These are phyloP conservation scores for Synanthedon vespiformis DNA, from an alignment of 2,888 invertebrate genomes.

Conservation along the genomic window DNA sequence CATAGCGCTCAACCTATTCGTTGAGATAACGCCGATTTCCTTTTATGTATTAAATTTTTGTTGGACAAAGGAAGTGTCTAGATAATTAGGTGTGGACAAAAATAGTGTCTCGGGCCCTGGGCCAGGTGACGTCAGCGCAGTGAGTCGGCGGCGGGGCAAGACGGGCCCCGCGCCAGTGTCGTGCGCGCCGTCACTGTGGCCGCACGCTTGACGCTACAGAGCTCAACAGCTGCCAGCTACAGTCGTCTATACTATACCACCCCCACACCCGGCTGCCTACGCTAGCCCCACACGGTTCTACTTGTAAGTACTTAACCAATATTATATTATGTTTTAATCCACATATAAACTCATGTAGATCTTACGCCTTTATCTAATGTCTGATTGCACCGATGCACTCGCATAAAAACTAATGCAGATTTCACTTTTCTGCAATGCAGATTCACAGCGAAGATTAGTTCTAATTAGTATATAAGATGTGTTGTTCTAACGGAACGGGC, in stretches of 20 bases:
- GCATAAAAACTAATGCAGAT: constrained; percentile 43
- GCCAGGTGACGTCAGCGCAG: constrained; percentile 67
- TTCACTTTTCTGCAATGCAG: constrained; percentile 38
- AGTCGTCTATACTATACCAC: constrained; percentile 29
- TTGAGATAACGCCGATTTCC: constrained; percentile 35
- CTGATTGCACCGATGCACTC: constrained; percentile 41
- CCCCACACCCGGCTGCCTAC: constrained; percentile 20
- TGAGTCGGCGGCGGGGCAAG: constrained; percentile 66
- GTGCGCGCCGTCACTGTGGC: constrained; percentile 66
- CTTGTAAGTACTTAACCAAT: constrained; percentile 29
- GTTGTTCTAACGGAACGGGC: constrained; percentile 12
- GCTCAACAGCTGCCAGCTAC: neutral
- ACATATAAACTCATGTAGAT: constrained; percentile 7
- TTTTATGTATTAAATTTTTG: constrained; percentile 36
- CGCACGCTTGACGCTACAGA: constrained; percentile 29
- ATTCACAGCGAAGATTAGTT: neutral
- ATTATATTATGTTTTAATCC: constrained; percentile 12
- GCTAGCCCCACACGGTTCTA: constrained; percentile 20
- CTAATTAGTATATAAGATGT: neutral
- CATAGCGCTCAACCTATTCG: neutral
- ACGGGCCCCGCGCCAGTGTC: constrained; percentile 70
- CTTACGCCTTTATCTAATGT: constrained; percentile 32
- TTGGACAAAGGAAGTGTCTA: constrained; percentile 63
- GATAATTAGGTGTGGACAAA: constrained; percentile 66
- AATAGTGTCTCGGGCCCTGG: constrained; percentile 69